Base-by-base conservation (phyloP, 2,113 vertebrate species). In the Chaetodon trifascialis region DNA sequence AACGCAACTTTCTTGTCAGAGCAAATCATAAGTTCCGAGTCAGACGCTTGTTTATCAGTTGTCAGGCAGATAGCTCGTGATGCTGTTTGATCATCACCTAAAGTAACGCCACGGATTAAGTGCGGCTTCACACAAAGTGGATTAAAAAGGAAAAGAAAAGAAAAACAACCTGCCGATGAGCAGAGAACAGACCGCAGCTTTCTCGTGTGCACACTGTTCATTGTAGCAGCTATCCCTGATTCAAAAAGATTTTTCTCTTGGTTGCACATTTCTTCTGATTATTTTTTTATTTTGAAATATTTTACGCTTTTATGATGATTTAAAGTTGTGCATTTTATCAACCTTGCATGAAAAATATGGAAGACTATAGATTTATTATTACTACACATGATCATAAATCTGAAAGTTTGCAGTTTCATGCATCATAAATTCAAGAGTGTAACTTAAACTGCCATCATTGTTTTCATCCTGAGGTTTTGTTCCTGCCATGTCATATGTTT, bases 1-100 rank as follows among this genome's bases (percentile, higher is more conserved):
- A 42, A 36, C 38, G 72, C 70, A 90, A 90, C 79, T 89, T 86
- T 69, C 14, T 12, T 7, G 36, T 62, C 16, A 59, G 40, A 71
- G 66, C 23, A 40, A 44, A 54, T 15, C 34, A 2, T 12, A n/a
- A 83, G 12, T 71, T 16, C 60, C 38, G 68, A 63, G 58, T 54
- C 17, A 83, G 58, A 66, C 14, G 63, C n/a, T 16, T 23, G 46
- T 1, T 52, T 46, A 7, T 63, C 46, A 36, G 54, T 60, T 46
- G 40, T 10, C 23, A 70, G 38, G 19, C 40, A 55, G 54, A 11
- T 23, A 67, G n/a, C 19, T 30, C 30, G n/a, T 14, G 4, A 12
- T 38, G 1, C 8, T 59, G 30, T 55, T 84, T 59, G 59, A 85
- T 34, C 38, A 19, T 46, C 66, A 81, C 56, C 36, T 60, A 14